phyloP scores from a whole-genome alignment of 2,888 invertebrate genomes.

The Drosophila algonquin region DNA sequence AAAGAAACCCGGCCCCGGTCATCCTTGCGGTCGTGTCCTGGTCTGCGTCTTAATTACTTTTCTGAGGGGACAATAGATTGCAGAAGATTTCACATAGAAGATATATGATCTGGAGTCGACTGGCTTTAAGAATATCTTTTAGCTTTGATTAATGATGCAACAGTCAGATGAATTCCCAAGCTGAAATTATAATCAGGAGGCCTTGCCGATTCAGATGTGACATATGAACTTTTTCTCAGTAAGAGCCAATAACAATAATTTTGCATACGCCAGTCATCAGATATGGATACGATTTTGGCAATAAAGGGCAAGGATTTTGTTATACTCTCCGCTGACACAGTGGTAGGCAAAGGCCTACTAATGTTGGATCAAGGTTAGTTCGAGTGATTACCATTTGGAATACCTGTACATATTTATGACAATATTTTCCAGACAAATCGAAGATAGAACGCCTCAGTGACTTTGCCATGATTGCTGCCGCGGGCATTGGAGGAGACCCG shows the following conservation, averaged over 20 bases:
- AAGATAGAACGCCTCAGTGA: constrained; percentile 95
- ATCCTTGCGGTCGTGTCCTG: constrained; percentile 17
- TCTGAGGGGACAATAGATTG: not conserved
- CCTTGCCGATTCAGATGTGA: not conserved
- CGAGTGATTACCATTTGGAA: not conserved
- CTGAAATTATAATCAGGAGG: not conserved
- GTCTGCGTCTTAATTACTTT: constrained; percentile 47
- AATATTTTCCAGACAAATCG: constrained; percentile 89
- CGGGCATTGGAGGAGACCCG: constrained; percentile 96
- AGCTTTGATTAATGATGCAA: not conserved
- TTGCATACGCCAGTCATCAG: not conserved
- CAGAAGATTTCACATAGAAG: not conserved
- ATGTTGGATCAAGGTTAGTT: constrained; percentile 88
- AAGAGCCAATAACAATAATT: not conserved
- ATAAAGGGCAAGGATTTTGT: constrained; percentile 94
- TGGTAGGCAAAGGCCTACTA: constrained; percentile 86
- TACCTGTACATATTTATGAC: not conserved
- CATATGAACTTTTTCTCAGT: no score
- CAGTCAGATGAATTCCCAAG: not conserved
- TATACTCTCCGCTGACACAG: constrained; percentile 93
- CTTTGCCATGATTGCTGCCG: constrained; percentile 93
- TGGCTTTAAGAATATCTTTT: not conserved
- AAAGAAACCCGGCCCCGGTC: constrained; percentile 14
- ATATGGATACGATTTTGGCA: constrained; percentile 94
- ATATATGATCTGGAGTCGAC: not conserved